Evolutionary conservation across 92 coral and sea anemone genomes (phyloP), one percentile per base, ranked within the genome.

Genomic region (Pocillopora meandrina): DNA sequence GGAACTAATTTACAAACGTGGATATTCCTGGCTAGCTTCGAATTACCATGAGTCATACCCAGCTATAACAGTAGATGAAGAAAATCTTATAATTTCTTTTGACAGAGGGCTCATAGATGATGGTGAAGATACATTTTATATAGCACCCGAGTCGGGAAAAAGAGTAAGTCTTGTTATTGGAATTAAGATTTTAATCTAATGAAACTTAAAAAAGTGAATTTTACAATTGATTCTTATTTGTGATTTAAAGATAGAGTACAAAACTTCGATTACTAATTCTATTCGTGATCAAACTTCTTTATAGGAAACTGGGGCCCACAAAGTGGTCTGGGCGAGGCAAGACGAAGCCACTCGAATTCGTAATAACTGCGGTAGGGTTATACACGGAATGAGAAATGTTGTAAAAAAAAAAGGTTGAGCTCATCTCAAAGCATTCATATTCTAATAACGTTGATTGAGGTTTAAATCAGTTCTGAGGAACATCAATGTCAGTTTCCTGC

Each of bases 81-180:
- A 31, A 34, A 12, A 16, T 69, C 23, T 33, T 70, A 16, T 7
- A 42, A 14, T 70, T 72, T 72, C 14, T n/a, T 49, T 18, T 35
- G n/a, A 13, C 15, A 81, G 85, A 31, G 85, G 85, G 65, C 11
- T 81, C 12, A 18, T 81, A 56, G 85, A 81, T 35, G 85, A 81
- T 59, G 85, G 85, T 18, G 60, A 81, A 81, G 58, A 81, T 17
- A 81, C 85, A 26, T 81, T 81, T 59, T 59, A 81, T 52, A 70
- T 81, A 14, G 35, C 85, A 56, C 85, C 85, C 33, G 85, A 69
- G n/a, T 5, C 56, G 10, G 77, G 36, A 57, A 26, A 58, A 19
- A 18, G 36, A 35, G 85, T 81, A 70, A 81, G 77, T 56, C 18
- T 52, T 12, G 10, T 7, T 33, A 5, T 12, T 5, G 9, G 47